These are phyloP conservation scores for Solea senegalensis DNA, from an alignment of 2,113 vertebrate genomes.

Conservation along the genomic window DNA sequence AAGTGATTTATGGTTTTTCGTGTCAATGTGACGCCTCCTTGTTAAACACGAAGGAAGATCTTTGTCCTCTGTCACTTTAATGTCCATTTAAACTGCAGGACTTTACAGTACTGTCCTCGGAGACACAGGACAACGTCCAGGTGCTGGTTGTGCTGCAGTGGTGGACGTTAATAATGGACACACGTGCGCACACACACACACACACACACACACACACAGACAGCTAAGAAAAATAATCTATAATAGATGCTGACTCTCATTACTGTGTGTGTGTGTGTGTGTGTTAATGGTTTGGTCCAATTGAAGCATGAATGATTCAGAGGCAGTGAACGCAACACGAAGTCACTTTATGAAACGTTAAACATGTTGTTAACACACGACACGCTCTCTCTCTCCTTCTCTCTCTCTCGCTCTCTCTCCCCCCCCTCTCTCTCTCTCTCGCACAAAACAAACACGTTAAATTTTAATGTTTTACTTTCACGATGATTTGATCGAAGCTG, in stretches of 20 bases:
- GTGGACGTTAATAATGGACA: neutral
- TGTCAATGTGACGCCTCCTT: neutral
- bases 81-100: neutral
- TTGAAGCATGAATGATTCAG: neutral
- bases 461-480: too few species aligned
- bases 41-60: too few species aligned
- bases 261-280: neutral
- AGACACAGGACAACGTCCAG: neutral
- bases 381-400: too few species aligned
- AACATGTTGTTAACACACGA: too few species aligned
- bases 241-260: neutral
- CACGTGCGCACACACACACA: too few species aligned
- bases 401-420: too few species aligned
- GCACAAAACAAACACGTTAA: too few species aligned
- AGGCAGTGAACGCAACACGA: neutral
- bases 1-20: neutral
- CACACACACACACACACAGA: neutral
- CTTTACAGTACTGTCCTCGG: neutral
- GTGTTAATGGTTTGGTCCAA: neutral
- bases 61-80: neutral
- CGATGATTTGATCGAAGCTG: too few species aligned
- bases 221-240: neutral
- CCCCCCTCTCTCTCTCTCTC: too few species aligned
- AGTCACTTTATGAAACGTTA: neutral
- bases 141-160: neutral